Conservation (phyloP, 1,140 invertebrate genomes). For the Anthonomus grandis region DNA sequence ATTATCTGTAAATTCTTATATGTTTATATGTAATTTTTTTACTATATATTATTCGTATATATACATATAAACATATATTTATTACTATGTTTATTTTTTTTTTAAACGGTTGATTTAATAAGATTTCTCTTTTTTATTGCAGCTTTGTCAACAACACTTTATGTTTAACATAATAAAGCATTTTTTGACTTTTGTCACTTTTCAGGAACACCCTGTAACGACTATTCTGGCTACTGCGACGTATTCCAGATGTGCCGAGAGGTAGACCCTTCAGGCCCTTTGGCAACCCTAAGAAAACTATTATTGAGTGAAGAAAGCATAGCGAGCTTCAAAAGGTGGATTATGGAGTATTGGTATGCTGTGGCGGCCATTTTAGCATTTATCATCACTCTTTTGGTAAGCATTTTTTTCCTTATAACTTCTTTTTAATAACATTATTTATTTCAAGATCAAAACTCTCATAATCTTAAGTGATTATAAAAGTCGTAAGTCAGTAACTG, state of each 20-base stretch:
- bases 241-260: constrained; percentile 96
- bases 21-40: too few relatives aligned
- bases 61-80: too few relatives aligned
- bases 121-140: too few relatives aligned
- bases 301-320: constrained; percentile 86
- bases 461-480: constrained; percentile 21
- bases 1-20: too few relatives aligned
- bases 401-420: constrained; percentile 40
- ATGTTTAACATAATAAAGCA: too few relatives aligned
- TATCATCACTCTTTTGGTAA: constrained; percentile 74
- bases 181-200: too few relatives aligned
- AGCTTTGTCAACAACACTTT: too few relatives aligned
- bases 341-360: constrained; percentile 81
- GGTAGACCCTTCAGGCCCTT: constrained; percentile 91
- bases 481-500: background rate
- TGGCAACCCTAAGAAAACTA: constrained; percentile 83
- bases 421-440: constrained; percentile 2
- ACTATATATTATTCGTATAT: too few relatives aligned
- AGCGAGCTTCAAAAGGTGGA: constrained; percentile 80
- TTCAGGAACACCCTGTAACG: constrained; percentile 86
- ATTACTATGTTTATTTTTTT: too few relatives aligned
- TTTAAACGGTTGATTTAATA: too few relatives aligned
- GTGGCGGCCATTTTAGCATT: constrained; percentile 71
- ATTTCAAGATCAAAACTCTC: constrained; percentile 32
- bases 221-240: constrained; percentile 98